Conservation (phyloP, 2,797 vertebrate species). For the Poeciliopsis paucimaculata region DNA sequence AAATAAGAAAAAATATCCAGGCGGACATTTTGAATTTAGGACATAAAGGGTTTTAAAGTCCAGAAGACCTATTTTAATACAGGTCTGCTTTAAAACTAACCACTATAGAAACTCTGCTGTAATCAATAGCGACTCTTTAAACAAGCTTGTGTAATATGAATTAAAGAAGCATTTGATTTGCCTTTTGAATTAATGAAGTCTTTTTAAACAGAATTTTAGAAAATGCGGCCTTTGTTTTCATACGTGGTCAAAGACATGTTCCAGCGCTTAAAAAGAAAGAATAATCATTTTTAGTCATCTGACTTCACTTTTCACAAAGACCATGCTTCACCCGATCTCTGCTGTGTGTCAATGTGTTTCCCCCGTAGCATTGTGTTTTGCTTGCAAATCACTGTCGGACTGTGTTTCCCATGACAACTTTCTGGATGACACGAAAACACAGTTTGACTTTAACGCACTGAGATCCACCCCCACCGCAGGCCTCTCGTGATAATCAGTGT, state of each 20-base stretch:
- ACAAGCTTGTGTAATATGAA: neutral
- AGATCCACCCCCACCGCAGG: constrained; percentile 33
- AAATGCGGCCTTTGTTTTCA: neutral
- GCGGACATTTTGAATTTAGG: too few relatives aligned
- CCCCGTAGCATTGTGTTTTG: neutral
- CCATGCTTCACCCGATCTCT: neutral
- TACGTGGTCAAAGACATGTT: neutral
- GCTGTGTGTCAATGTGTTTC: neutral
- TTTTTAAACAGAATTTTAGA: neutral
- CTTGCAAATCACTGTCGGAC: constrained; percentile 1
- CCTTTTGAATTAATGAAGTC: neutral
- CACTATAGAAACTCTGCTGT: too few relatives aligned
- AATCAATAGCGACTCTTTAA: neutral
- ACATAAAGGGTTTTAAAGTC: too few relatives aligned
- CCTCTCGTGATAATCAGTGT: constrained; percentile 30
- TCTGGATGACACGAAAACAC: constrained; percentile 27
- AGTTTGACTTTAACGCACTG: constrained; percentile 41
- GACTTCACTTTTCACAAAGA: neutral
- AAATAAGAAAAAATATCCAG: too few relatives aligned
- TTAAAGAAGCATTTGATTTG: neutral
- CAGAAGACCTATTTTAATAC: too few relatives aligned
- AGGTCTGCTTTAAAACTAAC: too few relatives aligned
- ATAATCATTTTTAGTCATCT: neutral
- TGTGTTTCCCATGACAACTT: constrained; percentile 15
- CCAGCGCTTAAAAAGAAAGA: neutral